Conservation (phyloP, 2,797 vertebrate species). For the Myotis myotis region DNA sequence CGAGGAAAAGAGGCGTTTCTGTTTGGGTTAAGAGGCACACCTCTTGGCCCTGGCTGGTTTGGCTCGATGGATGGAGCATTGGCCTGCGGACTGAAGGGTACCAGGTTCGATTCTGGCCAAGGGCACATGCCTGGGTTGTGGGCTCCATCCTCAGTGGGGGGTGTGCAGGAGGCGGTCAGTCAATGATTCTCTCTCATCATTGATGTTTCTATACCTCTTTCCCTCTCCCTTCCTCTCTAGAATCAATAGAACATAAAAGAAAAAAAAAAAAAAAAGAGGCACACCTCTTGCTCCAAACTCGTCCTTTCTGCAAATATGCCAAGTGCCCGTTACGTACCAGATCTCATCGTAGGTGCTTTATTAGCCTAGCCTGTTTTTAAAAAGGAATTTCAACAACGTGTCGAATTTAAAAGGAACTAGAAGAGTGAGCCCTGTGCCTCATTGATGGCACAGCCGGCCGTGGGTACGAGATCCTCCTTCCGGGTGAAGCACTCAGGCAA, state of each 20-base stretch:
- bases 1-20: background rate
- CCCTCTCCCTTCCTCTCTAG: too few relatives aligned
- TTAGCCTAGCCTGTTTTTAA: background rate
- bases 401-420: background rate
- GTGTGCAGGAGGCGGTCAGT: too few relatives aligned
- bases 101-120: too few relatives aligned
- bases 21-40: background rate
- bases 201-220: too few relatives aligned
- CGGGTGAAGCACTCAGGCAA: background rate
- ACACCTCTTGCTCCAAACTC: background rate
- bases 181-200: too few relatives aligned
- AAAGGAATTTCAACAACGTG: background rate
- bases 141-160: too few relatives aligned
- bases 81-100: too few relatives aligned
- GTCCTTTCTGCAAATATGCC: background rate
- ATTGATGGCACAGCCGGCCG: background rate
- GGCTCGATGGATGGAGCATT: too few relatives aligned
- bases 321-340: background rate
- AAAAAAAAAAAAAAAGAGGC: too few relatives aligned
- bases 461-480: background rate
- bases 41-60: too few relatives aligned
- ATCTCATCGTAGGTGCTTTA: background rate
- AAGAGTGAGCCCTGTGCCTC: slow-evolving; percentile 5
- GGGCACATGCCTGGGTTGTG: too few relatives aligned
- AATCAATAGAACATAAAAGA: too few relatives aligned